Evolutionary conservation across 2,113 vertebrate genomes (phyloP).

Genomic region (Oreochromis tanganicae): DNA sequence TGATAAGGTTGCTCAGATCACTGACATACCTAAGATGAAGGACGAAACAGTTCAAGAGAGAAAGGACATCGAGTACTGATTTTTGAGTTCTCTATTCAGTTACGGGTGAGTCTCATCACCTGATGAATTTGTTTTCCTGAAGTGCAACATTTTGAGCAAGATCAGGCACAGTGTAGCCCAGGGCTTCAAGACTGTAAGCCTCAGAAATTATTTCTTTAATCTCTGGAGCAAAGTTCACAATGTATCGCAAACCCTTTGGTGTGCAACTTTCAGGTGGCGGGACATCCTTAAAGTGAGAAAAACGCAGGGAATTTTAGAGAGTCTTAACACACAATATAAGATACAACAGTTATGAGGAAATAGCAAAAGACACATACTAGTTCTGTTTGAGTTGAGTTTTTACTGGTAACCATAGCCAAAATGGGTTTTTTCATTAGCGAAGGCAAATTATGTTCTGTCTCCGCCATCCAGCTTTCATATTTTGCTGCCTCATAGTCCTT

Average conservation of each 20-base stretch:
- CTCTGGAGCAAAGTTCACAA: conserved; percentile 79
- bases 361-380: conserved; percentile 27
- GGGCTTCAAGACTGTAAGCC: conserved; percentile 77
- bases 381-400: conserved; percentile 3
- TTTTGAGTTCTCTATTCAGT: background rate
- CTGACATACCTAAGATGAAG: conserved; percentile 66
- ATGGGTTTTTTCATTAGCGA: conserved; percentile 77
- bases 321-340: background rate
- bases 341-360: background rate
- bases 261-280: background rate
- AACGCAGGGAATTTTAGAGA: background rate
- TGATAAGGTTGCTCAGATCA: conserved; percentile 71
- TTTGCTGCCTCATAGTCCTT: conserved; percentile 77
- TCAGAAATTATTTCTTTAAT: conserved; percentile 83
- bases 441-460: conserved; percentile 65
- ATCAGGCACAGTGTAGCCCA: conserved; percentile 77
- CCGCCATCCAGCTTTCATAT: conserved; percentile 72
- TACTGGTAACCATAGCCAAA: conserved; percentile 47
- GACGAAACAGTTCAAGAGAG: background rate
- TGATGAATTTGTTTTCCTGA: conserved; percentile 78
- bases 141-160: conserved; percentile 76
- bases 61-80: background rate
- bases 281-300: background rate
- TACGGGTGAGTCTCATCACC: conserved; percentile 55
- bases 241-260: conserved; percentile 39